These are phyloP conservation scores for Capitella teleta DNA, from an alignment of 1,140 invertebrate genomes.

Conservation along the genomic window DNA sequence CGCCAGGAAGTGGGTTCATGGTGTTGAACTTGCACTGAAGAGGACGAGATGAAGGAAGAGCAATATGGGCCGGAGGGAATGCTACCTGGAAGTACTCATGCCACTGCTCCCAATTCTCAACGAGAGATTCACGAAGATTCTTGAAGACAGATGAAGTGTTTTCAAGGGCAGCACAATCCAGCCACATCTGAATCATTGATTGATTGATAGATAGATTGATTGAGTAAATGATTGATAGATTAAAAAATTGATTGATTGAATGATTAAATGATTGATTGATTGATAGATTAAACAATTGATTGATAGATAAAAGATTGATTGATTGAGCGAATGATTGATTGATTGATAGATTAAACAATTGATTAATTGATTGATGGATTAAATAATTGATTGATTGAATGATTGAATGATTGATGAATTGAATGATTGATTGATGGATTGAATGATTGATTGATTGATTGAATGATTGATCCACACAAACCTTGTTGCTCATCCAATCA, in stretches of 20 bases:
- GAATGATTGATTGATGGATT: no score
- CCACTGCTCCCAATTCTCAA: conserved; percentile 25
- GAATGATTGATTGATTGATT: no score
- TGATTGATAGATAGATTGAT: conserved; percentile 16
- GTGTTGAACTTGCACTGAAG: conserved; percentile 27
- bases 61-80: neutral
- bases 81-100: conserved; percentile 34
- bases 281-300: no score
- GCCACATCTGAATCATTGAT: conserved; percentile 22
- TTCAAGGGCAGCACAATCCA: conserved; percentile 30
- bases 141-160: conserved; percentile 15
- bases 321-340: no score
- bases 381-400: no score
- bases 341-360: no score
- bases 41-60: neutral
- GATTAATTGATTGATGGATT: no score
- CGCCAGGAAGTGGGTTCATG: conserved; percentile 33
- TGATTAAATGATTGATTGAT: no score
- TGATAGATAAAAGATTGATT: no score
- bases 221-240: no score
- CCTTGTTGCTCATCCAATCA: conserved; percentile 27
- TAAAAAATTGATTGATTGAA: no score
- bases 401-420: no score
- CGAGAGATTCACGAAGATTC: conserved; percentile 28
- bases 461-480: conserved; percentile 9